A percentile compares a stretch with the other conserved stretches of the same genome.
Evolutionary conservation across 2,888 invertebrate species (phyloP).

Genomic region (Adelognathus sp.): DNA sequence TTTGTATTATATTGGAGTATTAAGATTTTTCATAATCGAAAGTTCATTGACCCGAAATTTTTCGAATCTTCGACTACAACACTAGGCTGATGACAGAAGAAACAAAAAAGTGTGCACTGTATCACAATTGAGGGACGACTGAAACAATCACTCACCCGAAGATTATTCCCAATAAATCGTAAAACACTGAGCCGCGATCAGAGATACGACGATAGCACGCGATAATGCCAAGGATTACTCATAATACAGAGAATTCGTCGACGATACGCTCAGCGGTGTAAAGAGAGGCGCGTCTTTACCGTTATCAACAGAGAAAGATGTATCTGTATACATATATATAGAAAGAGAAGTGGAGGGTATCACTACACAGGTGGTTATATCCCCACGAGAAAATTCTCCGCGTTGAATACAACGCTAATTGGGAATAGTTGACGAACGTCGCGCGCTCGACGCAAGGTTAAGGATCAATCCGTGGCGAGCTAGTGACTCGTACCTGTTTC

Average conservation of each 20-base stretch:
- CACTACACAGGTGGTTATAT: neutral
- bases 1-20: too few species aligned
- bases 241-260: neutral
- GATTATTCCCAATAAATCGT: neutral
- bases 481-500: neutral
- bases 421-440: neutral
- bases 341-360: too few species aligned
- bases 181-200: slow-evolving; percentile 17
- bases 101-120: neutral
- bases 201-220: neutral
- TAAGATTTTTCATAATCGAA: neutral
- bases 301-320: slow-evolving; percentile 23
- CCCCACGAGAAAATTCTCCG: neutral
- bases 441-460: slow-evolving; percentile 13
- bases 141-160: neutral
- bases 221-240: slow-evolving; percentile 29
- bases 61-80: neutral
- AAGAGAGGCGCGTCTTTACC: slow-evolving; percentile 29
- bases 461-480: neutral
- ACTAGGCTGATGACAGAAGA: neutral
- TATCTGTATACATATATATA: too few species aligned
- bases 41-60: neutral
- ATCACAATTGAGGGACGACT: neutral
- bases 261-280: neutral
- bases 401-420: neutral